Base-by-base conservation (phyloP, 2,888 invertebrate genomes). In the Drosophila sordidapex region DNA sequence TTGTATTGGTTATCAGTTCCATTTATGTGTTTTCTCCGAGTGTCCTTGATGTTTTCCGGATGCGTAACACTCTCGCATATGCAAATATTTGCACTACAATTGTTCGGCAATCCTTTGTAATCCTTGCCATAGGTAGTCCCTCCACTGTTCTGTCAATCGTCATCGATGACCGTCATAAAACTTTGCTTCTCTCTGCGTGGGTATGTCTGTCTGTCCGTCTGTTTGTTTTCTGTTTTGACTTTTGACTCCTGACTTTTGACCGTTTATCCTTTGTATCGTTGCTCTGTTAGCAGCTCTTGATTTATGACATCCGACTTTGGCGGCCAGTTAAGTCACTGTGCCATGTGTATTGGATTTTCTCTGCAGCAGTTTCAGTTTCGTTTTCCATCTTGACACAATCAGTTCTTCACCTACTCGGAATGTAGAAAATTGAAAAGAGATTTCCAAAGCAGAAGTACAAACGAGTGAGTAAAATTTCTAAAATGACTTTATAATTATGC, bases 61-160 rank as follows among this genome's bases (percentile, higher is more conserved):
- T 79, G 87, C 83, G 77, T 79, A 76, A 72, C 81, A 67, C 77
- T 68, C 57, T 43, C 65, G 72, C 43, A 79, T 81, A 90, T 83
- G 84, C 84, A 91, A 91, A 90, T 88, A 86, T 89, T 91, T 87
- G 76, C 80, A 54, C 63, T 75, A 62, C 71, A 74, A 70, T 74
- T 81, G 76, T 81, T 83, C 74, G 78, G 79, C 82, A 89, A 89
- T 89, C 89, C 90, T 89, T 90, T 89, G 89, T 89, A 90, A 87
- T 90, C 87, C 89, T 89, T 86, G 82, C 85, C 70, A 52, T 76
- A 81, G 84, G 88, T 73, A 81, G 85, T 77, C 74, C 52, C 29
- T 60, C 58, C 65, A 70, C 77, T 33, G 49, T 38, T 70, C 68
- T 65, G 79, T 82, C 85, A 81, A 87, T 81, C 66, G 62, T 70